These are phyloP conservation scores for Setipinna tenuifilis DNA, from an alignment of 2,797 vertebrate genomes.

Conservation along the genomic window DNA sequence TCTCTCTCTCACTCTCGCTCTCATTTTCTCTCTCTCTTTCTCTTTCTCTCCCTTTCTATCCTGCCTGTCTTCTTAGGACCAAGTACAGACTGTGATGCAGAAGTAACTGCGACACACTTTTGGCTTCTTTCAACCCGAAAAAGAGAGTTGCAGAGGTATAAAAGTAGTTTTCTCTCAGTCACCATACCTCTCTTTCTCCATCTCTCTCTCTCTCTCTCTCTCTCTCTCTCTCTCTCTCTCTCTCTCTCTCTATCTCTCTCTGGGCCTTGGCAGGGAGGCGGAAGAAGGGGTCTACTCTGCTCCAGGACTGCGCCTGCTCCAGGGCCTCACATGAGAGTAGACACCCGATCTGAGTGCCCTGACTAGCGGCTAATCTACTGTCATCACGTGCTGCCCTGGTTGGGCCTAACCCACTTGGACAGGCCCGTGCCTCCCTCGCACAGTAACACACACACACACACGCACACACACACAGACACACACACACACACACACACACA, in stretches of 20 bases:
- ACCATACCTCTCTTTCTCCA: background rate
- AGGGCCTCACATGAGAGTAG: conserved; percentile 25
- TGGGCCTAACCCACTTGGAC: conserved; percentile 22
- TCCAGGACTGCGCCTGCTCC: background rate
- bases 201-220: background rate
- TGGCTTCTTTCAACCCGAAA: background rate
- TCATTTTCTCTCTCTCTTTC: background rate
- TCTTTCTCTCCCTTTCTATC: background rate
- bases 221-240: background rate
- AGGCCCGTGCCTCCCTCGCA: background rate
- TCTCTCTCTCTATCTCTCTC: background rate
- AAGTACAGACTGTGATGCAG: background rate
- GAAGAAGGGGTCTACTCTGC: background rate
- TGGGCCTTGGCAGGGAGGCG: background rate
- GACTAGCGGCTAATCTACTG: conserved; percentile 30
- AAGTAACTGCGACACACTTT: background rate
- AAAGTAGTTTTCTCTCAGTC: background rate
- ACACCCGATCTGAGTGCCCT: conserved; percentile 1
- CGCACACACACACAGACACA: conserved; percentile 28
- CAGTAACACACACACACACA: background rate
- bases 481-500: conserved; percentile 33
- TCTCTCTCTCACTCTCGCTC: background rate
- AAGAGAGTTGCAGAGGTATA: background rate
- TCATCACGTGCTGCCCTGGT: conserved; percentile 5
- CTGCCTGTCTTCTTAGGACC: conserved; percentile 10